Evolutionary conservation across 1,140 invertebrate species (phyloP), one percentile per base, ranked within the genome.

Genomic region (Caenorhabditis latens): DNA sequence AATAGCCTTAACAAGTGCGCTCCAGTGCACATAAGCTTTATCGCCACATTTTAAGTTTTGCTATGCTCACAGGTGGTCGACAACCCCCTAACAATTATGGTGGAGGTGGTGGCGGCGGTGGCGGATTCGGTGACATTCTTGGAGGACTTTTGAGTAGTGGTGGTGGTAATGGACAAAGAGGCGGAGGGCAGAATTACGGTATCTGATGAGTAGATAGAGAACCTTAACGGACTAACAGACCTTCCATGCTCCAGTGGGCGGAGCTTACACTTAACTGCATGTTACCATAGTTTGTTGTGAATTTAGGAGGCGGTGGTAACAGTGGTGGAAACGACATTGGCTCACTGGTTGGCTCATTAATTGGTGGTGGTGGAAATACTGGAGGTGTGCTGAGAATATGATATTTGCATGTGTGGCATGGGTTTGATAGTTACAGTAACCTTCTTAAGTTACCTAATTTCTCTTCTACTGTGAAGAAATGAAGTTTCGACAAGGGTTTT

Each of bases 61-160:
- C 16, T 3, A 14, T 50, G 11, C 16, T 53, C 50, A 53, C 50
- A 53, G 16, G 16, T 14, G 13, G 11, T 14, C 50, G 13, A 16
- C 16, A 53, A 53, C 16, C 50, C 50, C 11, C 24, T 48, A 55
- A 61, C 7, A 40, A 14, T 48, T 61, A 58, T 40, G 40, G 14
- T 58, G 16, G 53, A 6, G 55, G 83, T 42, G 83, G 58, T 4
- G 40, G 55, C 1, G 75, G 84, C 4, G 85, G 86, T 14, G 58
- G 46, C 16, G 50, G 42, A 13, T 57, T 88, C 48, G 84, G 84
- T 3, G 75, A 85, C 48, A 43, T 89, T n/a, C 50, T 89, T 32
- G 88, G 86, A 53, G 84, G 86, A 57, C 84, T 89, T 57, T 21
- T 89, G 11, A 57, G 86, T n/a, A 86, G 88, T 14, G 88, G 88